Percentiles rank a stretch among this genome's conserved stretches.
phyloP scores from a whole-genome alignment of 2,113 vertebrate species.

The Gallinago media region DNA sequence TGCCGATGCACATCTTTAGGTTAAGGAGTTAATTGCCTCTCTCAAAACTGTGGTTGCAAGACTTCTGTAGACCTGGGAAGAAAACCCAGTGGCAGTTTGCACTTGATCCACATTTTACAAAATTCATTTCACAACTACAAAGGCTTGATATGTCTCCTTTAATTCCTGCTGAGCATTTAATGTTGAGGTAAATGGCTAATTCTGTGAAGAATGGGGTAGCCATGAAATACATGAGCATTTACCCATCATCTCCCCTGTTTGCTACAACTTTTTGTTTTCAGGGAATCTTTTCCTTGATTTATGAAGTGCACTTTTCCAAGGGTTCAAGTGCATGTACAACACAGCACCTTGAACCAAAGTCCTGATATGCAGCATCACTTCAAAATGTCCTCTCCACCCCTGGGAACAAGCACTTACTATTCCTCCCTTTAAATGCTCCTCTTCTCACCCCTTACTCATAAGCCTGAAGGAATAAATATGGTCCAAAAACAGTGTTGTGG shows the following conservation, averaged over 20 bases:
- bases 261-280: not conserved
- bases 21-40: slow-evolving; percentile 49
- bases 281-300: not conserved
- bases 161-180: not conserved
- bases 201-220: not conserved
- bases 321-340: not conserved
- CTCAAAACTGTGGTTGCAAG: slow-evolving; percentile 28
- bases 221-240: not conserved
- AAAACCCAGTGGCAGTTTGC: not conserved
- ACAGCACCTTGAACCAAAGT: not conserved
- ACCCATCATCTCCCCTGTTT: not conserved
- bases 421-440: not conserved
- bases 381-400: not conserved
- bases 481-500: not conserved
- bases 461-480: not conserved
- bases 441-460: not conserved
- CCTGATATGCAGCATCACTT: not conserved
- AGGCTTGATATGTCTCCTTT: not conserved
- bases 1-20: slow-evolving; percentile 25
- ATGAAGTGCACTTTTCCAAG: not conserved
- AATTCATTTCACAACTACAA: not conserved
- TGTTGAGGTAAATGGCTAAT: not conserved
- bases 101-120: not conserved
- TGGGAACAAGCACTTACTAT: not conserved
- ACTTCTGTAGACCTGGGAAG: slow-evolving; percentile 1